Base-by-base conservation (phyloP, 2,113 vertebrate genomes). In the Pyrgilauda ruficollis region DNA sequence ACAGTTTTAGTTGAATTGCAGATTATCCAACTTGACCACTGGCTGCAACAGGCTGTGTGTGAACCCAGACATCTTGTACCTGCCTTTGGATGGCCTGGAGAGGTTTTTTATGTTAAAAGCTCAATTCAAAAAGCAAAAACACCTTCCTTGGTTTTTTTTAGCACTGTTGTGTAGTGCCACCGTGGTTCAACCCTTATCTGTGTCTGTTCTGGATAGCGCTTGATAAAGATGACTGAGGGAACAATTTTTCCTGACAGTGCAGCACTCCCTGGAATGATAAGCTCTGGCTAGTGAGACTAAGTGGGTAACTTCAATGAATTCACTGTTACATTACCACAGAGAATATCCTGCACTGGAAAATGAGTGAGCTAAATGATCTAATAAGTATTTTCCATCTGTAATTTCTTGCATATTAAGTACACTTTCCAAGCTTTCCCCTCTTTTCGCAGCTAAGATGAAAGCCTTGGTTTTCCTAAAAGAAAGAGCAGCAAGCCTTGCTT, bases 201-300 rank as follows among this genome's bases (percentile, higher is more conserved):
- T 75, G 39, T 66, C 67, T 89, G 37, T n/a, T 67, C 30, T 83
- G 85, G 46, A 87, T 62, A 79, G 55, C n/a, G 35, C 33, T 62
- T 80, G 63, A 83, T 95, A 90, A 88, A 93, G 63, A 76, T 83
- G 62, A 85, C 70, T n/a, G 31, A 73, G 70, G 70, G 75, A 93
- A 79, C 44, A 85, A 39, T 83, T 92, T 85, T 91, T 82, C 63
- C 78, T 84, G 41, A 35, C 62, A 61, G 10, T 61, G 35, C 37
- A 75, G 81, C 2, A 1, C 35, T 89, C 50, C 35, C 26, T 69
- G 79, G 46, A 84, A 86, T 88, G 33, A 62, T 86, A 80, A 88
- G 5, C 33, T 55, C 86, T 95, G 63, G 30, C 63, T 90, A 50
- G 88, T 95, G 92, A 47, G 28, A 86, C 41, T 69, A 62, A 90